A percentile compares a stretch with the other conserved stretches of the same genome.
phyloP scores from a whole-genome alignment of 2,888 invertebrate species.

The Campaea margaritaria region DNA sequence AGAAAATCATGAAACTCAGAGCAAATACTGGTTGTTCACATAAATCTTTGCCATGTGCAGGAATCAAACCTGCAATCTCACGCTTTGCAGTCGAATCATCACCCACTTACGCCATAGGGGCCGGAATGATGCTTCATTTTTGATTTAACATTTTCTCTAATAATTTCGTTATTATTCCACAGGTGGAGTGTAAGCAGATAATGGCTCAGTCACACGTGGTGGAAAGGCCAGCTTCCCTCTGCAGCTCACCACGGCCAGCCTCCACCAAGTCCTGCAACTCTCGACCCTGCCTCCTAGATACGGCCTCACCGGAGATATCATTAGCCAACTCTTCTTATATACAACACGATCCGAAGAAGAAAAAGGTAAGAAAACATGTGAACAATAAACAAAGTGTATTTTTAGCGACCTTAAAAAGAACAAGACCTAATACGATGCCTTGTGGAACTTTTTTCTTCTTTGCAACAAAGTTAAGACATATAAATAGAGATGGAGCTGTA shows the following conservation, averaged over 20 bases:
- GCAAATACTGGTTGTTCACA: too few relatives aligned
- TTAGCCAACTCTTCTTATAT: constrained; percentile 93
- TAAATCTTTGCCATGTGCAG: too few relatives aligned
- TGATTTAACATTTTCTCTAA: neutral
- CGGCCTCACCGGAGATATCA: constrained; percentile 90
- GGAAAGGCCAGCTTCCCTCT: constrained; percentile 90
- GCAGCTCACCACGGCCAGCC: constrained; percentile 90
- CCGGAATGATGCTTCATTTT: neutral
- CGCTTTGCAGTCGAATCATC: too few relatives aligned
- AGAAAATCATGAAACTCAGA: too few relatives aligned
- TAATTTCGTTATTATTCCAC: neutral
- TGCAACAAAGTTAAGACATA: too few relatives aligned
- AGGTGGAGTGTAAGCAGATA: constrained; percentile 95
- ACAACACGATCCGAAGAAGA: constrained; percentile 92
- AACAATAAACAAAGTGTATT: too few relatives aligned
- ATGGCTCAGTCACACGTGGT: constrained; percentile 97
- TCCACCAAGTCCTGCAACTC: constrained; percentile 94
- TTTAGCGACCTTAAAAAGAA: too few relatives aligned
- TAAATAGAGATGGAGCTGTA: too few relatives aligned
- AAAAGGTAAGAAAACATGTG: constrained; percentile 81
- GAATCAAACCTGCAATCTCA: too few relatives aligned
- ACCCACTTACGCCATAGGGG: too few relatives aligned
- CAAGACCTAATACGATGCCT: too few relatives aligned
- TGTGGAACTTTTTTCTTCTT: too few relatives aligned
- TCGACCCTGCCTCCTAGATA: constrained; percentile 90